Evolutionary conservation across 2,113 vertebrate species (phyloP), one percentile per base, ranked within the genome.

Genomic region (Zosterops japonicus): DNA sequence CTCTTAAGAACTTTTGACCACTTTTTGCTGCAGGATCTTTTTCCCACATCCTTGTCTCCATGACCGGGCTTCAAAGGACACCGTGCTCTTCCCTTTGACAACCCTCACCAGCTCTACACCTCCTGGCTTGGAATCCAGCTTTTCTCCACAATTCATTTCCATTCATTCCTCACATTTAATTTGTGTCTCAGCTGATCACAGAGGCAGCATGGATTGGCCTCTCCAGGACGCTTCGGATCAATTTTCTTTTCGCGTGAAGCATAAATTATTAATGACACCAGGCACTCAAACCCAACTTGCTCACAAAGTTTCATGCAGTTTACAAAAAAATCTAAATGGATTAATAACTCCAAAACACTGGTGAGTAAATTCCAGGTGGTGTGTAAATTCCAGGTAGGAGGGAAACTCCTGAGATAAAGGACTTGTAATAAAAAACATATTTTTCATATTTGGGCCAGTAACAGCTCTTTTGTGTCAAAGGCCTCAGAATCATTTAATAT

Each of bases 151-250:
- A 42, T 83, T 27, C 35, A 50, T 87, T 95, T 86, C 72, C n/a
- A 22, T 67, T 80, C 27, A 9, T 83, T 79, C 41, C 75, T 92
- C 1, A 5, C 41, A 63, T 83, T 81, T 77, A 64, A 63, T 78
- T 90, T 78, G 31, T 77, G 44, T 49, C 90, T 95, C 93, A 94
- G 93, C 85, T 93, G 80, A 92, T 82, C 14, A 28, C 76, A 90
- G 80, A 86, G 56, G 79, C 44, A 83, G 59, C 87, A 60, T 86
- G 85, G 87, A 86, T 89, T 89, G 88, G 88, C 78, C 85, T 96
- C 94, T 89, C 93, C 90, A 95, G 90, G 86, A 95, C 20, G 53
- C 68, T 90, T 90, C 9, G 93, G 86, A 95, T 94, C 96, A 95
- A 93, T 97, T 95, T 92, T 86, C 76, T 80, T 64, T 75, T 78